phyloP scores from a whole-genome alignment of 2,797 vertebrate genomes.

The Xiphorhynchus erythropygius region DNA sequence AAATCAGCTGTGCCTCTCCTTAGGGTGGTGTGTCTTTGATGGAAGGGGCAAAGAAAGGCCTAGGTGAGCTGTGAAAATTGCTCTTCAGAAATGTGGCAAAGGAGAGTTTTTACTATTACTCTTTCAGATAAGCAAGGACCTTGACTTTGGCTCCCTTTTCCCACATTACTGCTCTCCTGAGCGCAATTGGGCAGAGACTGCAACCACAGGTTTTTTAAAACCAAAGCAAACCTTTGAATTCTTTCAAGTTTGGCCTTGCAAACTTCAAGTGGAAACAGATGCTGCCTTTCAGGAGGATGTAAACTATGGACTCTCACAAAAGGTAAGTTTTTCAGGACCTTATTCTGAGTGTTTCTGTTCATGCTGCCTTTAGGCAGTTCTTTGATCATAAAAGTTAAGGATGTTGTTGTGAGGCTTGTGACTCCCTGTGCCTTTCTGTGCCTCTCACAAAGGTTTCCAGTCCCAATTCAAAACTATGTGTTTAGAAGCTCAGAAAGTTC shows the following conservation, averaged over 20 bases:
- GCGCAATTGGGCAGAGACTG: not conserved
- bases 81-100: not conserved
- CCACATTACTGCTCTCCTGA: not conserved
- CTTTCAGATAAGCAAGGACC: not conserved
- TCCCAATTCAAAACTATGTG: rapidly evolving
- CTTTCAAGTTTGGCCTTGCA: not conserved
- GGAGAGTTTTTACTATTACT: not conserved
- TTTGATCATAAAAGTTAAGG: not conserved
- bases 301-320: not conserved
- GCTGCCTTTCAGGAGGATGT: not conserved
- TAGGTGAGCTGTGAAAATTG: not conserved
- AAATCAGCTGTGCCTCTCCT: not conserved
- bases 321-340: not conserved
- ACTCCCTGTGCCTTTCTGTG: not conserved
- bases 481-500: not conserved
- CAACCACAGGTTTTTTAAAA: not conserved
- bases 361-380: not conserved
- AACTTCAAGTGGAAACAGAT: not conserved
- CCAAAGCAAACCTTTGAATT: not conserved
- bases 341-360: not conserved
- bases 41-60: not conserved
- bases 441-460: not conserved
- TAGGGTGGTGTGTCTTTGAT: not conserved
- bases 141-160: not conserved
- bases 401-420: not conserved